phyloP scores from a whole-genome alignment of 2,113 vertebrate species.

The Neoarius graeffei region DNA sequence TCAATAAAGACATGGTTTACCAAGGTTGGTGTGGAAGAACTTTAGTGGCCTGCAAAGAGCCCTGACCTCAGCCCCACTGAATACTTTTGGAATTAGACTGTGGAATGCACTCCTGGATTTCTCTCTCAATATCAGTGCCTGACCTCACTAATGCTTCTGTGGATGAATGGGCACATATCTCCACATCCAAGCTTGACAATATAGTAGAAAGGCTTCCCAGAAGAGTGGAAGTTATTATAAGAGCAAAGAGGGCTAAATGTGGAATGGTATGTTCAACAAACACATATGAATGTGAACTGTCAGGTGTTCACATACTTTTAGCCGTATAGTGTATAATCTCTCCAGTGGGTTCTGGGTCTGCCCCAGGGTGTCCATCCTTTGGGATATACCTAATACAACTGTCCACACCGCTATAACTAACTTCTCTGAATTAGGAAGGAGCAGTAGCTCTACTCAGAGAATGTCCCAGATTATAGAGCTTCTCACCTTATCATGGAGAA shows the following conservation, averaged over 20 bases:
- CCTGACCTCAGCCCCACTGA: background rate
- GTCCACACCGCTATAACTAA: background rate
- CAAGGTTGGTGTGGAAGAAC: too few species aligned
- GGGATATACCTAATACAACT: background rate
- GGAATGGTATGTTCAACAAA: background rate
- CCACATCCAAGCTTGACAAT: background rate
- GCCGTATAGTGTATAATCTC: background rate
- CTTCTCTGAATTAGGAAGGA: background rate
- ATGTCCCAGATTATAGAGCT: too few species aligned
- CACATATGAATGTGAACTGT: background rate
- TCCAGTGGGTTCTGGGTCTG: background rate
- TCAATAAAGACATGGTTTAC: too few species aligned
- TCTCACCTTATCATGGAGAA: too few species aligned
- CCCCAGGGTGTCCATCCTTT: background rate
- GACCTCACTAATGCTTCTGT: background rate
- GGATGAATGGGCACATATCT: too few species aligned
- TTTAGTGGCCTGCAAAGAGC: too few species aligned
- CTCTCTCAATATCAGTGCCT: background rate
- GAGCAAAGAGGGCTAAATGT: background rate
- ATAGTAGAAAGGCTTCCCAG: background rate
- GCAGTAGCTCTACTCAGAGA: too few species aligned
- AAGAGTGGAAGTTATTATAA: too few species aligned
- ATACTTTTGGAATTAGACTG: background rate
- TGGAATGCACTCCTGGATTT: background rate
- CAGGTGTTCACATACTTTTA: background rate